These are phyloP conservation scores for Lutjanus campechanus DNA, from an alignment of 2,797 vertebrate species.

Conservation along the genomic window DNA sequence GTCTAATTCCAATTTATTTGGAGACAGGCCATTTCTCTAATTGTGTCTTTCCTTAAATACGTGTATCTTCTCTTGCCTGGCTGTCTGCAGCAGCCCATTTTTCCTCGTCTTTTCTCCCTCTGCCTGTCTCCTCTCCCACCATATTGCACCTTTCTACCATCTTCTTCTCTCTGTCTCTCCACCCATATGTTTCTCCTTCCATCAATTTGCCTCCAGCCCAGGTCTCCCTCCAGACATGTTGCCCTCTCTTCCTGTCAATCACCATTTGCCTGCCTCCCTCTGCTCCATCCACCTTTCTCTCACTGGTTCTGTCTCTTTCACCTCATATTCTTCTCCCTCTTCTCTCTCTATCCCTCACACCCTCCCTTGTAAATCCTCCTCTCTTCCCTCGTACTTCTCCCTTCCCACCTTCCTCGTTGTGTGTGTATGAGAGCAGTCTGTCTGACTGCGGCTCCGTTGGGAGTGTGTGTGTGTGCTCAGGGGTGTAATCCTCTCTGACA, in stretches of 20 bases:
- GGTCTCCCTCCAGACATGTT: conserved; percentile 62
- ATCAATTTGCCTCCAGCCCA: conserved; percentile 57
- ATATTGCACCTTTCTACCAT: conserved; percentile 44
- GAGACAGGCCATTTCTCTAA: conserved; percentile 72
- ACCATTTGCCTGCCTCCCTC: conserved; percentile 44
- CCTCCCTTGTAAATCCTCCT: conserved; percentile 39
- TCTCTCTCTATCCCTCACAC: conserved; percentile 33
- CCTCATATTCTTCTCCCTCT: conserved; percentile 30
- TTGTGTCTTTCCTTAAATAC: conserved; percentile 70
- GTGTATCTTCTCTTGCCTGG: conserved; percentile 50
- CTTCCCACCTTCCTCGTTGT: conserved; percentile 35
- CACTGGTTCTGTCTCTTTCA: conserved; percentile 23
- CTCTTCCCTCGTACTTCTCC: conserved; percentile 18
- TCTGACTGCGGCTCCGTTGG: conserved; percentile 66
- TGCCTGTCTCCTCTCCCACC: conserved; percentile 15
- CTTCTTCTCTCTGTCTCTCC: conserved; percentile 13
- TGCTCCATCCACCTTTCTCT: conserved; percentile 53
- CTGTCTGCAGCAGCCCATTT: conserved; percentile 47
- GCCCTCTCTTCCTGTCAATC: conserved; percentile 71
- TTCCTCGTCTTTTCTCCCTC: conserved; percentile 14
- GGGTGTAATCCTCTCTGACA: conserved; percentile 87
- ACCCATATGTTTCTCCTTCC: conserved; percentile 42
- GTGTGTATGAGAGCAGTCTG: conserved; percentile 40
- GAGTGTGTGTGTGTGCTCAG: conserved; percentile 80
- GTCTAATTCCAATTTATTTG: conserved; percentile 80